Conservation (phyloP, 2,888 invertebrate species). For the Ellobium chinense region DNA sequence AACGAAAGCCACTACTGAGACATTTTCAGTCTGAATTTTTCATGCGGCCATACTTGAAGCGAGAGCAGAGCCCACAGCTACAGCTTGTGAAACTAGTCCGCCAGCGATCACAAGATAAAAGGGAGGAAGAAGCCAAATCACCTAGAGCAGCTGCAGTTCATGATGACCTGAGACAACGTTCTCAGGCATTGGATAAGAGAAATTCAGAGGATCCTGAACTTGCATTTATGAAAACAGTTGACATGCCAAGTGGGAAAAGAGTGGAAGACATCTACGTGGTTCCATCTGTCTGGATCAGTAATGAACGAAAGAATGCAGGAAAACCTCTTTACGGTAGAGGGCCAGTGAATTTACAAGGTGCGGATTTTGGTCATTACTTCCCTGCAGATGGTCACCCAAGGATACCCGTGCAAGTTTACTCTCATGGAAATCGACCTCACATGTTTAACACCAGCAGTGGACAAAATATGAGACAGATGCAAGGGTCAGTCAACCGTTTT, state of each 20-base stretch:
- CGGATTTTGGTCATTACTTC: not conserved
- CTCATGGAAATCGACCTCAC: conserved; percentile 9
- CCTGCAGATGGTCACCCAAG: conserved; percentile 3
- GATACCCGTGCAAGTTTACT: conserved; percentile 9
- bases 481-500: not conserved
- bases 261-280: conserved; percentile 45
- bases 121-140: not conserved
- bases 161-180: not conserved
- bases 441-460: not conserved
- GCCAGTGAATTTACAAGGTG: not conserved
- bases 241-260: conserved; percentile 42
- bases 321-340: not conserved
- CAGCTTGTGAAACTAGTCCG: conserved; percentile 37
- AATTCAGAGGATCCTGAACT: conserved; percentile 36
- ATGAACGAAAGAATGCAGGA: conserved; percentile 17
- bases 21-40: conserved; percentile 39
- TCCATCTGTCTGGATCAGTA: conserved; percentile 35
- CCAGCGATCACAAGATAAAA: not conserved
- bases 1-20: conserved; percentile 23
- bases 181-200: not conserved
- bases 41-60: conserved; percentile 25
- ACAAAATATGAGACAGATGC: conserved; percentile 1
- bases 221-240: conserved; percentile 43
- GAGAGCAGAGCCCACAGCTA: conserved; percentile 27
- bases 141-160: not conserved